These are phyloP conservation scores for Todiramphus chloris DNA, from an alignment of 2,113 vertebrate species.

Conservation along the genomic window DNA sequence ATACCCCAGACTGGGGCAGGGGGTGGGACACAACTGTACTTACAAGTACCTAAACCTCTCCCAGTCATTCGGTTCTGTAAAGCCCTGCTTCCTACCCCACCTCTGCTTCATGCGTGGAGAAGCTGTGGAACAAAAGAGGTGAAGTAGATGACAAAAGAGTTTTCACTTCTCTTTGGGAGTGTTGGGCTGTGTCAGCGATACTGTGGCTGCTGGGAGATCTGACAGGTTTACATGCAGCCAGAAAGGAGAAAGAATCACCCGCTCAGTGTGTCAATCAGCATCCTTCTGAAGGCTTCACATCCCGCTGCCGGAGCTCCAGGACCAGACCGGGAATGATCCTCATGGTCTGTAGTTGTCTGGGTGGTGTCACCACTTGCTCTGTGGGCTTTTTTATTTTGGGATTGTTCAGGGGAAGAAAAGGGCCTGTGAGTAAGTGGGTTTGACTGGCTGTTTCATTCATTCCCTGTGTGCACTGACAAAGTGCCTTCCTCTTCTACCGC, in stretches of 20 bases:
- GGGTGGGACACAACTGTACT: background rate
- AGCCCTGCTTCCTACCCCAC: accelerated
- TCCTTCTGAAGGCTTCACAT: background rate
- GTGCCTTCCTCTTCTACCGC: too few relatives aligned
- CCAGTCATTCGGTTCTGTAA: background rate
- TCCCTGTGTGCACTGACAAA: accelerated
- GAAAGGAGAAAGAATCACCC: background rate
- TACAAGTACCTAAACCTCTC: background rate
- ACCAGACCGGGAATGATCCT: background rate
- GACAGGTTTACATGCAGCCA: background rate
- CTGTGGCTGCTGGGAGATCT: background rate
- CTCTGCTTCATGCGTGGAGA: background rate
- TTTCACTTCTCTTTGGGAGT: background rate
- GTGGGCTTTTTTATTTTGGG: background rate
- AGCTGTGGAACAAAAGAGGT: background rate
- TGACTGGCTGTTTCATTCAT: accelerated
- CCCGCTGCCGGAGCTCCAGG: background rate
- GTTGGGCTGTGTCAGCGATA: too few relatives aligned
- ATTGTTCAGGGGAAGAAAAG: too few relatives aligned
- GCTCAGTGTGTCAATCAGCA: accelerated
- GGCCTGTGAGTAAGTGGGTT: too few relatives aligned
- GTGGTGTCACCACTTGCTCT: background rate
- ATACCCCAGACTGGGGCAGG: too few relatives aligned
- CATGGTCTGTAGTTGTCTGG: accelerated
- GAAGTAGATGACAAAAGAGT: background rate